Conservation (phyloP, 1,140 invertebrate genomes). For the Brachionus rotundiformis region DNA sequence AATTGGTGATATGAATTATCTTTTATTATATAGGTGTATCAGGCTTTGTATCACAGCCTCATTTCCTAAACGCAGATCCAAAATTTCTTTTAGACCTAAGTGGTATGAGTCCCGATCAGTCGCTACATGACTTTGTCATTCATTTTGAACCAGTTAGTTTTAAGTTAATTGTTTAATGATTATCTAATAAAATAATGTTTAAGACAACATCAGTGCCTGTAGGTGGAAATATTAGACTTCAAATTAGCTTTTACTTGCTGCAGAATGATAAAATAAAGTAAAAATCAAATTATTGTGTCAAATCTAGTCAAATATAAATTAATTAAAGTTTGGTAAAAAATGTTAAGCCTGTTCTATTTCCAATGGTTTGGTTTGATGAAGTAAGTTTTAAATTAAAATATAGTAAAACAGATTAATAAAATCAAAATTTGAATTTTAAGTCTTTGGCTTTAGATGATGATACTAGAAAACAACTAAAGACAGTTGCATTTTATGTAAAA, state of each 20-base stretch:
- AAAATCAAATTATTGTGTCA: not conserved
- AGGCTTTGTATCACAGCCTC: constrained; percentile 43
- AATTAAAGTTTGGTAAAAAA: constrained; percentile 44
- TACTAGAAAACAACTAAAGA: not conserved
- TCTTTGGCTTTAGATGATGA: not conserved
- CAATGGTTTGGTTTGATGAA: constrained; percentile 50
- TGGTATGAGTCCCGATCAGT: constrained; percentile 7
- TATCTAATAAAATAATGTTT: not conserved
- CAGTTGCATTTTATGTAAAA: not conserved
- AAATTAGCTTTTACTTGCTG: constrained; percentile 42
- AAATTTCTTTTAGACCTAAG: not conserved
- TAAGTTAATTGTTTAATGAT: not conserved
- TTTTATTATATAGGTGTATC: not conserved
- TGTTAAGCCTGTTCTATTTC: constrained; percentile 23
- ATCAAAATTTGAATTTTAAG: too few relatives aligned
- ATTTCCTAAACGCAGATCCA: constrained; percentile 47
- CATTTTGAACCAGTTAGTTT: constrained; percentile 37
- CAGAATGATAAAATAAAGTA: constrained; percentile 43
- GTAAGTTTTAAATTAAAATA: not conserved
- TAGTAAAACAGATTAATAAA: too few relatives aligned
- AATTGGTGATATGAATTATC: not conserved
- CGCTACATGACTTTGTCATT: constrained; percentile 40
- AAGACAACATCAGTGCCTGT: constrained; percentile 32
- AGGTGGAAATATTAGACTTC: constrained; percentile 45
- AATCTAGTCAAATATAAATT: too few relatives aligned